Percentiles rank a stretch among this genome's conserved stretches.
phyloP scores from a whole-genome alignment of 2,113 vertebrate species.

The Salminus brasiliensis region DNA sequence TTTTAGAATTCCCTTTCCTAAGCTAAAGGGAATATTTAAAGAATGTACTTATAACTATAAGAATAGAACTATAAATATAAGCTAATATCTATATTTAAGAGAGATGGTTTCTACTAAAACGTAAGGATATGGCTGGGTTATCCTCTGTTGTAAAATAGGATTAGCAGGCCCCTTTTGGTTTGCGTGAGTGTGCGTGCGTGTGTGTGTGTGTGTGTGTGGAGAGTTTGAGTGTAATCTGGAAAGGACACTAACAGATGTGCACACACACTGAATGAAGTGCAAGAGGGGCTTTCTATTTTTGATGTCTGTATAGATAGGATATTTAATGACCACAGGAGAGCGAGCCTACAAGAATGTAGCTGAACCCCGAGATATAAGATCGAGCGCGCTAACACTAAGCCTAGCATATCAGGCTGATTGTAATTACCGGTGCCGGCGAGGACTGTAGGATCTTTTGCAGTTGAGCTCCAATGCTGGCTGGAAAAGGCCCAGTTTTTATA shows the following conservation, averaged over 20 bases:
- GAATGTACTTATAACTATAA: constrained; percentile 76
- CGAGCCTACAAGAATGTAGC: constrained; percentile 16
- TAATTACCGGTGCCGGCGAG: neutral
- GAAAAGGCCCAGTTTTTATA: neutral
- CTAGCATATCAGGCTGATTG: neutral
- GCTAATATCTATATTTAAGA: constrained; percentile 74
- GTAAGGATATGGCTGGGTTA: constrained; percentile 57
- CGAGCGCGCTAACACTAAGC: neutral
- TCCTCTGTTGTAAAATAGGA: constrained; percentile 67
- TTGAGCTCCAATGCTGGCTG: neutral
- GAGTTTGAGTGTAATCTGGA: constrained; percentile 28
- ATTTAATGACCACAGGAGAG: constrained; percentile 76
- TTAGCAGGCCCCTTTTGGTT: constrained; percentile 58
- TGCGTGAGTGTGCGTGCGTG: constrained; percentile 24
- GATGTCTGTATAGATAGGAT: constrained; percentile 68
- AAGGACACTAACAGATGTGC: constrained; percentile 48
- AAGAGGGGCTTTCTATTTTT: constrained; percentile 66
- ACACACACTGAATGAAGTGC: constrained; percentile 52
- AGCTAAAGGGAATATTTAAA: constrained; percentile 67
- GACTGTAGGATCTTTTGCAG: neutral
- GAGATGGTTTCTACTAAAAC: constrained; percentile 66
- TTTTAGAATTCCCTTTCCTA: constrained; percentile 58
- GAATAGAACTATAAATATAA: constrained; percentile 68
- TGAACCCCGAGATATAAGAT: neutral
- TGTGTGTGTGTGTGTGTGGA: constrained; percentile 29